A percentile compares a stretch with the other conserved stretches of the same genome.
Evolutionary conservation across 2,888 invertebrate species (phyloP).

Genomic region (Caenorhabditis sp.): DNA sequence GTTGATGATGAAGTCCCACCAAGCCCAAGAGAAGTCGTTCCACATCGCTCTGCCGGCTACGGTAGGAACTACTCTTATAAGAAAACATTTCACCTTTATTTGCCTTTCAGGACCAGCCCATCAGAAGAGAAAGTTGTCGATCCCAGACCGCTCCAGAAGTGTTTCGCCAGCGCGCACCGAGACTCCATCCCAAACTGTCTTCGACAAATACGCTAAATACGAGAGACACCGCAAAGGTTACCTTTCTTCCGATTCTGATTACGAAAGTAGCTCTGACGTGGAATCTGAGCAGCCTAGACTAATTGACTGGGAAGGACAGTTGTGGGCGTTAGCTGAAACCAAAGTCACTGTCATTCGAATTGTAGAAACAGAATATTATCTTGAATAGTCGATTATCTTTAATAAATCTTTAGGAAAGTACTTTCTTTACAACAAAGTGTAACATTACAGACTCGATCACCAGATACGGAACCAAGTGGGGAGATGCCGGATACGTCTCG

Average conservation of each 20-base stretch:
- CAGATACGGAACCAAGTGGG: constrained; percentile 67
- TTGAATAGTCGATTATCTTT: constrained; percentile 44
- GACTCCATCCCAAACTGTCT: constrained; percentile 62
- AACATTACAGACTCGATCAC: constrained; percentile 67
- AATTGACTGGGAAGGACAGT: constrained; percentile 55
- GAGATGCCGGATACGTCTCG: constrained; percentile 68
- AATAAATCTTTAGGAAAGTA: constrained; percentile 28
- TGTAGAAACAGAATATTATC: constrained; percentile 65
- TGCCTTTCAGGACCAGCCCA: constrained; percentile 69
- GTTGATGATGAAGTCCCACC: constrained; percentile 70
- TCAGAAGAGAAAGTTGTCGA: constrained; percentile 71
- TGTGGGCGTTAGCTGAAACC: constrained; percentile 66
- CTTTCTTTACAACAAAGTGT: background rate
- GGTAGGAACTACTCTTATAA: too few relatives aligned
- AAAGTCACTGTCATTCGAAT: constrained; percentile 65
- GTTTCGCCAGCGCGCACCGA: constrained; percentile 65
- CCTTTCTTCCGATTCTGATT: constrained; percentile 46
- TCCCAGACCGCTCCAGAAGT: constrained; percentile 72
- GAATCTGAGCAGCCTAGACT: constrained; percentile 36
- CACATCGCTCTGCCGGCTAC: constrained; percentile 75
- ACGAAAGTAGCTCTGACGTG: constrained; percentile 36
- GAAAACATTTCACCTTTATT: background rate
- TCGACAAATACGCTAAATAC: constrained; percentile 69
- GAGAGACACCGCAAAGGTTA: constrained; percentile 69
- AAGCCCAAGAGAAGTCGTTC: constrained; percentile 73